Base-by-base conservation (phyloP, 2,888 invertebrate genomes). In the Cantharis flavilabris region DNA sequence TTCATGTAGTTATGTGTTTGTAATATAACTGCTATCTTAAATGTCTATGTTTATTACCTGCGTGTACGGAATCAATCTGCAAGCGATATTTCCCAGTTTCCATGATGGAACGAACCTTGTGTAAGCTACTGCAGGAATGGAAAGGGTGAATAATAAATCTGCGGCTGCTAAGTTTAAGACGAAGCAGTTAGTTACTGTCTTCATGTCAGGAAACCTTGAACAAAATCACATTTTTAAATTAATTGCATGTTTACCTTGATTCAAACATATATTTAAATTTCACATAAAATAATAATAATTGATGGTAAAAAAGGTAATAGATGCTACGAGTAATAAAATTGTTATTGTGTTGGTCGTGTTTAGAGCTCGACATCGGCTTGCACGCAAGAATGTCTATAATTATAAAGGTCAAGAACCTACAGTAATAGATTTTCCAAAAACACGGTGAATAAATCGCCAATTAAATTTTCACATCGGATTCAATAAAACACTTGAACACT, bases 161-260 rank as follows among this genome's bases (percentile, higher is more conserved):
- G 94, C 91, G 77, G 92, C 92, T 13, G 93, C 93, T 83, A 91
- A 86, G 85, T 91, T 91, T 80, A 91, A 88, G 73, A 91, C 88
- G 85, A 91, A 91, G 81, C 90, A 89, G 84, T 91, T 91, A 79
- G 90, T 90, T 76, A 91, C 91, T 49, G 91, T 91, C 82, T 89
- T 86, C 89, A 91, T 90, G 82, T 90, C 90, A 63, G 89, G 87
- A 79, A 83, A 86, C 80, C 87, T 88, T 83, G 49, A 85, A 84
- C 72, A 76, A 69, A 70, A 73, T 69, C 13, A 62, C 62, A 70
- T 28, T 28, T 67, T 30, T 65, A 30, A 64, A 18, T 49, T 49
- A 49, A n/a, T 7, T 49, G 13, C 13, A 33, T 33, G 13, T 33
- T 33, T 13, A 5, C 7, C n/a, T 49, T n/a, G 4, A 49, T n/a